Evolutionary conservation across 2,797 vertebrate genomes (phyloP).

Genomic region (Oceanodroma leucorhoa): DNA sequence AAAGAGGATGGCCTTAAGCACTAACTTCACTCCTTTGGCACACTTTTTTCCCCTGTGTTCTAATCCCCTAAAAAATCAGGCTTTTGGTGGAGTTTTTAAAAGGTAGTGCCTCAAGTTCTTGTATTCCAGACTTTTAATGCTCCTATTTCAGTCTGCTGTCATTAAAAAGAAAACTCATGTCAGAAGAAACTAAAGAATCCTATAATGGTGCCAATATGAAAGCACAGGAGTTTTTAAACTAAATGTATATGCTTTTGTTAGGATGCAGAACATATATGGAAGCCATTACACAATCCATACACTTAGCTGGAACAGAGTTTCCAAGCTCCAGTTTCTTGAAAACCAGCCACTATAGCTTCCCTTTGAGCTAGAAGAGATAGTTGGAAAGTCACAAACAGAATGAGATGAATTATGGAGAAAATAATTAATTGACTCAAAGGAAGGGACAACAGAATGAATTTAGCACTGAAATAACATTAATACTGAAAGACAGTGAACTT

Average conservation of each 20-base stretch:
- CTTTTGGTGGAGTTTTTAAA: not conserved
- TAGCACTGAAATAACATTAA: not conserved
- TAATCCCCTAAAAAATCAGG: not conserved
- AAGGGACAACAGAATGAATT: not conserved
- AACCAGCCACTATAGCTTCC: not conserved
- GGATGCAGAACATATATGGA: not conserved
- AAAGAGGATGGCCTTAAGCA: not conserved
- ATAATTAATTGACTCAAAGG: not conserved
- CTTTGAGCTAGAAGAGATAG: not conserved
- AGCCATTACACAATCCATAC: not conserved
- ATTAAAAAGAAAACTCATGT: not conserved
- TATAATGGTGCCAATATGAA: not conserved
- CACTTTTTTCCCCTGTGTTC: not conserved
- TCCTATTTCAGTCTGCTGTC: not conserved
- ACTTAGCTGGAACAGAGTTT: not conserved
- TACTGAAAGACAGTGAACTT: not conserved
- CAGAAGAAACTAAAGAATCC: not conserved
- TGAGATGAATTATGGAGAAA: not conserved
- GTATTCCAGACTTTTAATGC: not conserved
- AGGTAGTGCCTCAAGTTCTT: not conserved
- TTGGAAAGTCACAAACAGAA: not conserved
- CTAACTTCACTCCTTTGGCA: not conserved
- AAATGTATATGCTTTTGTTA: not conserved
- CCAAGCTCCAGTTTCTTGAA: not conserved
- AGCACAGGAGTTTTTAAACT: not conserved